A percentile compares a stretch with the other conserved stretches of the same genome.
Evolutionary conservation across 2,888 invertebrate genomes (phyloP).

Genomic region (Eilema sororculum): DNA sequence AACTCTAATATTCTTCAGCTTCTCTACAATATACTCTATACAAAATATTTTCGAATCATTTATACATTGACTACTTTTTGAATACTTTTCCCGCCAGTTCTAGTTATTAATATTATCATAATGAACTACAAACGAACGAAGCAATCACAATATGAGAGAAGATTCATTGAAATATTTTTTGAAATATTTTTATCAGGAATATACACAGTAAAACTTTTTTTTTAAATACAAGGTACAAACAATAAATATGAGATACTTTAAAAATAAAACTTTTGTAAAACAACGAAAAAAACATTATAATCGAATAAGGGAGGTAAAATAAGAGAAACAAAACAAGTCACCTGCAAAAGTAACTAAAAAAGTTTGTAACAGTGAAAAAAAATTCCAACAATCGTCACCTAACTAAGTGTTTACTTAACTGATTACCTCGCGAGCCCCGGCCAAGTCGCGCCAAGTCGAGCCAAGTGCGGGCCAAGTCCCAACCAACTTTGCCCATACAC

Average conservation of each 20-base stretch:
- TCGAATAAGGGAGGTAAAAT: constrained; percentile 26
- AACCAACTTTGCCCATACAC: constrained; percentile 41
- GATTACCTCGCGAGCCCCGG: constrained; percentile 42
- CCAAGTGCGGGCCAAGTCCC: constrained; percentile 20
- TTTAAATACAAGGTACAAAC: too few species aligned
- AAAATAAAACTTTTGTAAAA: not conserved
- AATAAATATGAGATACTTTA: not conserved
- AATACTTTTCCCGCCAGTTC: too few species aligned
- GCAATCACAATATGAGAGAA: too few species aligned
- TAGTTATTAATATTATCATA: too few species aligned
- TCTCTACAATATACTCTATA: too few species aligned
- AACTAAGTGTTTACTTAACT: constrained; percentile 54
- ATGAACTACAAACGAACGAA: too few species aligned
- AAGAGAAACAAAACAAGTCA: constrained; percentile 33
- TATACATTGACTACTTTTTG: too few species aligned
- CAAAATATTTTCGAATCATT: too few species aligned
- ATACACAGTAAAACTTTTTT: not conserved
- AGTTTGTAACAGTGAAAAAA: constrained; percentile 27
- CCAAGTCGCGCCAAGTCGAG: constrained; percentile 34
- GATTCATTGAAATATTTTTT: too few species aligned
- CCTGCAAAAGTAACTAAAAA: constrained; percentile 34
- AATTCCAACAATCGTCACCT: constrained; percentile 45
- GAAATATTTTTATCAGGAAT: too few species aligned
- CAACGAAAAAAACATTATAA: constrained; percentile 20
- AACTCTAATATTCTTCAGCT: too few species aligned